Base-by-base conservation (phyloP, 1,140 invertebrate species). In the Agraylea sexmaculata region DNA sequence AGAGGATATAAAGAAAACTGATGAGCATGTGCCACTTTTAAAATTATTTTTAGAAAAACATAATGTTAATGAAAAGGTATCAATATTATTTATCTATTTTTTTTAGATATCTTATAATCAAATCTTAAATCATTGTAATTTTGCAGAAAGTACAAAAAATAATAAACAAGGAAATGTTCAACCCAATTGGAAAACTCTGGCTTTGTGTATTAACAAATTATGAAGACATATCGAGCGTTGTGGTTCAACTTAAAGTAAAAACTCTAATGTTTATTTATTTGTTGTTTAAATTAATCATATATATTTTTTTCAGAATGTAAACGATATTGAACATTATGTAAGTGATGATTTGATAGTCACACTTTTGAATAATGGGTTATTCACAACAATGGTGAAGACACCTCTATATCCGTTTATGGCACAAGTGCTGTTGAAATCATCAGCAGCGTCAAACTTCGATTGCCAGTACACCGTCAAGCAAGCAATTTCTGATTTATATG, bases 11-110 rank as follows among this genome's bases (percentile, higher is more conserved):
- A 20, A 46, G 13, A 40, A 46, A 8, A 28, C 41, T n/a, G 43
- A 49, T 28, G 47, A 49, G n/a, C 43, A 49, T 23, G 37, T 49
- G 31, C 43, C 47, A 7, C 30, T 49, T 16, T 31, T 49, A n/a
- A 45, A 46, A 15, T 21, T 49, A 7, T 40, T 49, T 17, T 21
- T 49, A 34, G 40, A 38, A 15, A 49, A 49, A 40, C 37, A 49
- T 25, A 17, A 27, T 7, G 43, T 45, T 30, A 13, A 28, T 19
- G 40, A 45, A 27, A 22, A 43, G 13, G 47, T 49, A 49, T 30
- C 35, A 25, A n/a, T 13, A 15, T 17, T 28, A 18, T 27, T 25
- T 8, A 2, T 38, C 7, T n/a, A 17, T 2, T 19, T 6, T 17
- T 12, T 28, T 25, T 27, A 3, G 8, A 15, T 10, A 27, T 28